Base-by-base conservation (phyloP, 2,888 invertebrate species). In the Drosophila kokeensis region DNA sequence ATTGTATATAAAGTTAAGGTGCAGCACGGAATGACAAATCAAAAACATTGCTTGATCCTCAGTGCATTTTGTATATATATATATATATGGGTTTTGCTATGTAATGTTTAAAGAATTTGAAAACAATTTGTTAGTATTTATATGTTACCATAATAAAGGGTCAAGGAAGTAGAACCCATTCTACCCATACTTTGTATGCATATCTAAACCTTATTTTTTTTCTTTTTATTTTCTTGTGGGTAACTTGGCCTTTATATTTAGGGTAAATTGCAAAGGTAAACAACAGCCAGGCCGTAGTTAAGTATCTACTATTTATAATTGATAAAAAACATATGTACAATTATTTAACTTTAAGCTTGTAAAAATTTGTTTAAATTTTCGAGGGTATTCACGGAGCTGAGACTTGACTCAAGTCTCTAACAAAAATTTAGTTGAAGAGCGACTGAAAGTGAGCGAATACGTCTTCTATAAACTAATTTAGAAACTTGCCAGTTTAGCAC, bases 211-310 rank as follows among this genome's bases (percentile, higher is more conserved):
- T 60, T 49, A 50, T 15, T 30, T 42, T 52, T 29, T 27, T 54
- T 27, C 8, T 40, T 11, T 10, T 40, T 32, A 24, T 21, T 34
- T 63, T 57, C 55, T n/a, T 60, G 48, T 58, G 74, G 77, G 71
- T 74, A 75, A 69, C 61, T 64, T 50, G 65, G 66, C 65, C 67
- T 69, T 53, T 61, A 48, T 36, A 48, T 32, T 45, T 29, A 55
- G 55, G 67, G 53, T 71, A 49, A 70, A 61, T 63, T 61, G 52
- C 58, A 69, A 69, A 49, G 70, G 80, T 75, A 63, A 78, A 83
- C 83, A 77, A 76, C 86, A 88, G 85, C 85, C 85, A 82, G 68
- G 90, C 85, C 90, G 90, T 50, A 54, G 62, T 66, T 81, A 71
- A 73, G 70, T 57, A 69, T 73, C 77, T 80, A 59, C 66, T 82